These are phyloP conservation scores for Caenorhabditis uteleia DNA, from an alignment of 2,888 invertebrate species.

Conservation along the genomic window DNA sequence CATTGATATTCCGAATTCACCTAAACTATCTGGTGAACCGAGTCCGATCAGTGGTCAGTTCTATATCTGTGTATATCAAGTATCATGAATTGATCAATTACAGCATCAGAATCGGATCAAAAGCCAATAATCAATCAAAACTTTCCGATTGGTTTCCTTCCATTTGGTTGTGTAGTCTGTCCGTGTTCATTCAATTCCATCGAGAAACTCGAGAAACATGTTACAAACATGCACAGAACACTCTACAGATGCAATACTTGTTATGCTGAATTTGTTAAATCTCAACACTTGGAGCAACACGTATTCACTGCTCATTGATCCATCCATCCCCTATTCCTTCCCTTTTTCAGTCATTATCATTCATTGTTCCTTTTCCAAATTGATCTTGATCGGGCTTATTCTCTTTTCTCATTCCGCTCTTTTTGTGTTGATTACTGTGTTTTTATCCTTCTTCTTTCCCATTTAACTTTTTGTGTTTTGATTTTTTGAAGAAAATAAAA, in stretches of 20 bases:
- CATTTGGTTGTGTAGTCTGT: slow-evolving; percentile 1
- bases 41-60: no score
- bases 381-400: no score
- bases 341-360: no score
- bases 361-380: no score
- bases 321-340: no score
- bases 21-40: no score
- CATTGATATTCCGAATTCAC: background rate
- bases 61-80: no score
- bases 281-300: background rate
- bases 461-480: no score
- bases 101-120: background rate
- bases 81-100: background rate
- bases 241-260: background rate
- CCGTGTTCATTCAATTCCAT: background rate
- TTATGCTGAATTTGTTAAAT: background rate
- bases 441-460: no score
- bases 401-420: no score
- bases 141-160: background rate
- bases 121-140: background rate
- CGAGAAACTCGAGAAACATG: background rate
- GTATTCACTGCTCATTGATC: background rate
- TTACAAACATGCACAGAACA: background rate
- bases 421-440: no score
- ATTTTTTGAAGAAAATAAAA: no score